Conservation (phyloP, 2,797 vertebrate species). For the Pogonophryne albipinna region DNA sequence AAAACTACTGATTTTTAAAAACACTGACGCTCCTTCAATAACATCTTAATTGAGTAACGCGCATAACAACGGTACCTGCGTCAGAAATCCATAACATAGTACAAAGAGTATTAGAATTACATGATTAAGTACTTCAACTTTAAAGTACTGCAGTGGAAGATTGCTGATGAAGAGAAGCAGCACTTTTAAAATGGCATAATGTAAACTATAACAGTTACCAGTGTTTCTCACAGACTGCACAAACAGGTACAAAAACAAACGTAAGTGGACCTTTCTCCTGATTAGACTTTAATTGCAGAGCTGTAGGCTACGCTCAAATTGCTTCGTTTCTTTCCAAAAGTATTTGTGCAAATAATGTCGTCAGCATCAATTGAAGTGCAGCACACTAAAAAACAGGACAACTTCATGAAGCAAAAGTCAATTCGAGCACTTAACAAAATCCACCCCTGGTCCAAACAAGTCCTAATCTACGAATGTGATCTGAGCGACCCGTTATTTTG, state of each 20-base stretch:
- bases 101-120: not conserved
- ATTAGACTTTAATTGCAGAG: constrained; percentile 1
- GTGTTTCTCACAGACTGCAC: not conserved
- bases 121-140: not conserved
- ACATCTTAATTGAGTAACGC: not conserved
- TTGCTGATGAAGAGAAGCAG: not conserved
- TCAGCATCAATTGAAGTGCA: not conserved
- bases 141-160: not conserved
- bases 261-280: not conserved
- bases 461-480: constrained; percentile 23
- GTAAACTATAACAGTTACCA: not conserved
- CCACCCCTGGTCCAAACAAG: constrained; percentile 43
- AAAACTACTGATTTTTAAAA: not conserved
- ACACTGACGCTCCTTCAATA: not conserved
- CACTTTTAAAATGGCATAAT: not conserved
- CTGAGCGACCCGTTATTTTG: constrained; percentile 44
- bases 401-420: not conserved
- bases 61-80: not conserved
- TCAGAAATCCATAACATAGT: not conserved
- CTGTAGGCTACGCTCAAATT: constrained; percentile 23
- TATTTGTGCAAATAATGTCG: not conserved
- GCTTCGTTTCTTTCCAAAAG: constrained; percentile 10
- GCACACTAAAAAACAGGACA: not conserved
- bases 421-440: constrained; percentile 21
- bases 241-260: constrained; percentile 1